Evolutionary conservation across 2,888 invertebrate species (phyloP).

Genomic region (Steinernema carpocapsae): DNA sequence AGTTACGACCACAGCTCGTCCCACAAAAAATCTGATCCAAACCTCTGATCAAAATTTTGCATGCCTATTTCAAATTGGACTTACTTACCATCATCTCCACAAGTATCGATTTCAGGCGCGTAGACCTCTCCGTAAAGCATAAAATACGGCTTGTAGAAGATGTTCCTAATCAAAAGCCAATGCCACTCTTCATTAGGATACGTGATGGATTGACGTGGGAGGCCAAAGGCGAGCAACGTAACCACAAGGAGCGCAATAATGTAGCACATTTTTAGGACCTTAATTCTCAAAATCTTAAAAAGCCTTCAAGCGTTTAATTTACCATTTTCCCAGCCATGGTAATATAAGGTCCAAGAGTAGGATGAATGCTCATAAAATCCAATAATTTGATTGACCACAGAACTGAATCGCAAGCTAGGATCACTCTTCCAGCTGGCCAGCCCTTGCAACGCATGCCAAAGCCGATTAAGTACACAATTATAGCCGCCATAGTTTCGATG

Average conservation of each 20-base stretch:
- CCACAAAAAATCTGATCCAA: too few relatives aligned
- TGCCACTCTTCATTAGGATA: slow-evolving; percentile 86
- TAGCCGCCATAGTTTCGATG: slow-evolving; percentile 69
- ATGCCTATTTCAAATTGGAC: too few relatives aligned
- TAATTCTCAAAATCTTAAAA: slow-evolving; percentile 69
- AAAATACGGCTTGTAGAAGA: slow-evolving; percentile 94
- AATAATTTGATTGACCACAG: slow-evolving; percentile 78
- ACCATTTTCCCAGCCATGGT: slow-evolving; percentile 99
- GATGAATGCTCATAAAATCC: slow-evolving; percentile 91
- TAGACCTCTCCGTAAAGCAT: slow-evolving; percentile 99
- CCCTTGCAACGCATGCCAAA: background rate
- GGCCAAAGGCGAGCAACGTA: slow-evolving; percentile 94
- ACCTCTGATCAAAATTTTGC: too few relatives aligned
- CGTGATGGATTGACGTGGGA: slow-evolving; percentile 88
- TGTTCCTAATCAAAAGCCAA: slow-evolving; percentile 88
- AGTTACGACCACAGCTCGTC: background rate
- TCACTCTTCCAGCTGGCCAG: slow-evolving; percentile 77
- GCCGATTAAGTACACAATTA: slow-evolving; percentile 61
- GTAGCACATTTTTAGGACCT: slow-evolving; percentile 86
- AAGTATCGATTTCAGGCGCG: slow-evolving; percentile 85
- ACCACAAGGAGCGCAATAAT: slow-evolving; percentile 93
- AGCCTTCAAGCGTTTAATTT: too few relatives aligned
- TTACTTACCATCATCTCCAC: slow-evolving; percentile 65
- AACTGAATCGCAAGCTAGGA: slow-evolving; percentile 76
- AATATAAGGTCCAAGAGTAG: slow-evolving; percentile 89